Base-by-base conservation (phyloP, 2,113 vertebrate species). In the Potamarius usumacintae region DNA sequence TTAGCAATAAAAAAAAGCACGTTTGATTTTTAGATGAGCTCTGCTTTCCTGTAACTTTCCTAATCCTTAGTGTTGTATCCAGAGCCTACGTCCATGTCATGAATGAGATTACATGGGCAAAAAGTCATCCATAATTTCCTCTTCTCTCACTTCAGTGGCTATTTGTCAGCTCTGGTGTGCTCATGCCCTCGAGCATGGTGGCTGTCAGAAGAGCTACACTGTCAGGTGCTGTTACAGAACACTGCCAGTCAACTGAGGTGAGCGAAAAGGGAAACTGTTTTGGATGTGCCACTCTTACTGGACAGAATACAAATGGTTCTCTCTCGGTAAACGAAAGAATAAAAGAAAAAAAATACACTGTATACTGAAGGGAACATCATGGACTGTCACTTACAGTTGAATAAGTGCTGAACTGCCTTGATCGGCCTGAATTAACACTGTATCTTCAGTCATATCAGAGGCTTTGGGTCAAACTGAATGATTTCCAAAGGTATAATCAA, bases 71-170 rank as follows among this genome's bases (percentile, higher is more conserved):
- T 76, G 52, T 76, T 52, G 48, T 48, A 25, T 77, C 74, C 74
- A 52, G 5, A n/a, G 12, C 74, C 74, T 52, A 25, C 34, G 15
- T 52, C 90, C 88, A 88, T 60, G 48, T 89, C 71, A 77, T 65
- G 57, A 92, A 89, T 30, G 86, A 63, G 81, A 71, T 89, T 86
- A 55, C 25, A 83, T 17, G 86, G 27, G 22, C 4, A 52, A 52
- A 52, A 77, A 52, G 48, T 80, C 80, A 89, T 77, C 60, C 15
- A 77, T 86, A 58, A 85, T 84, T 52, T 79, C n/a, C 34, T 55
- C 20, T 53, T 22, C 52, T 84, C 71, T 62, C 65, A 80, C 52
- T 53, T 83, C 34, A 80, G 25, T n/a, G 67, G 63, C 63, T 15
- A 25, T 65, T 62, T 14, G 30, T 88, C 82, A 85, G 34, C 34